phyloP scores from a whole-genome alignment of 2,888 invertebrate genomes.

The Himalopsyche japonica region DNA sequence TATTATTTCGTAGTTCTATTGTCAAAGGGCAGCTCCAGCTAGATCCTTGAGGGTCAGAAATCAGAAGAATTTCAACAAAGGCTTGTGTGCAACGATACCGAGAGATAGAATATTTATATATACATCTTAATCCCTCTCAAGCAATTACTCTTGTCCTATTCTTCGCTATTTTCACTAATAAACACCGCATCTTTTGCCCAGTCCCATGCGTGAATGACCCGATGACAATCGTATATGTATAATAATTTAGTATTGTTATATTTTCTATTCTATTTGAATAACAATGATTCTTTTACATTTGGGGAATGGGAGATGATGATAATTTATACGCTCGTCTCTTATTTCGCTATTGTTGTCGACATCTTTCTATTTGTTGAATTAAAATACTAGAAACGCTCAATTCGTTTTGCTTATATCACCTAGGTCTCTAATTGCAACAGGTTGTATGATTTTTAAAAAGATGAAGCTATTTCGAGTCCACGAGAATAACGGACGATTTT shows the following conservation, averaged over 20 bases:
- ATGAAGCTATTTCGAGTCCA: not conserved
- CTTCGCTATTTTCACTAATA: constrained; percentile 35
- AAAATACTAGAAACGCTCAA: not conserved
- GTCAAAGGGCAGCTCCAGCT: not conserved
- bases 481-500: not conserved
- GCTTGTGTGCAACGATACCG: not conserved
- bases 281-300: not conserved
- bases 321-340: not conserved
- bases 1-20: not conserved
- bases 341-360: not conserved
- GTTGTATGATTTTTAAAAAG: not conserved
- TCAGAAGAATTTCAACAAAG: not conserved
- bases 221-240: constrained; percentile 9
- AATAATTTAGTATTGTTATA: not conserved
- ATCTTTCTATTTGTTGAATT: not conserved
- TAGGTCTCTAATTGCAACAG: not conserved
- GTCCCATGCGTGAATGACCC: not conserved
- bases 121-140: not conserved
- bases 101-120: not conserved
- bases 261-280: not conserved
- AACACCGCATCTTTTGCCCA: constrained; percentile 33
- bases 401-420: not conserved
- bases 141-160: constrained; percentile 13
- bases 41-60: not conserved
- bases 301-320: not conserved